phyloP scores from a whole-genome alignment of 2,797 vertebrate genomes.

The Hoplostethus mediterraneus region DNA sequence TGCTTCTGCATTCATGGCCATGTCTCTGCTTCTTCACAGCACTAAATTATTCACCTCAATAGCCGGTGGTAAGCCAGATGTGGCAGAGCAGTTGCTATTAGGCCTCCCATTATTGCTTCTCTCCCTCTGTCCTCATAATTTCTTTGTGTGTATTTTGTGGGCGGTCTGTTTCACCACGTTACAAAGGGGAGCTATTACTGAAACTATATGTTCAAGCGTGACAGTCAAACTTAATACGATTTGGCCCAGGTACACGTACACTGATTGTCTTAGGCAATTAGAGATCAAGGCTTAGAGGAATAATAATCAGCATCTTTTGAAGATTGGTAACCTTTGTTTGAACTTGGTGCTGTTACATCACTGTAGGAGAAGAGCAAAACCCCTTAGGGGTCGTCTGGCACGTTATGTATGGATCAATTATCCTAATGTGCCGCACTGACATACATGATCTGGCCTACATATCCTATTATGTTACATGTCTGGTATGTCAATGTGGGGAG shows the following conservation, averaged over 20 bases:
- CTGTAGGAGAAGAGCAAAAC: constrained; percentile 10
- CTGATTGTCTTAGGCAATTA: constrained; percentile 5
- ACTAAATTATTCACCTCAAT: constrained; percentile 71
- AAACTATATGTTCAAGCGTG: constrained; percentile 24
- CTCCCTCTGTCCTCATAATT: constrained; percentile 32
- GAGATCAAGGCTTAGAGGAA: constrained; percentile 10
- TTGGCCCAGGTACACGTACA: constrained; percentile 1
- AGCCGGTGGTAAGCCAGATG: constrained; percentile 60
- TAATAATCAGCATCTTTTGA: constrained; percentile 24
- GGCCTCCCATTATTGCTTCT: constrained; percentile 45
- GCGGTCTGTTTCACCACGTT: not conserved
- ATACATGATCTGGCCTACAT: constrained; percentile 12
- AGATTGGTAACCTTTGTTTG: constrained; percentile 44
- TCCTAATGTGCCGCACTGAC: constrained; percentile 31
- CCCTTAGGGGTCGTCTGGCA: not conserved
- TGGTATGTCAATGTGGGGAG: not conserved
- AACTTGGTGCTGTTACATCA: constrained; percentile 16
- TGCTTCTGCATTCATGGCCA: constrained; percentile 56
- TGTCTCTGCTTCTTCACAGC: constrained; percentile 59
- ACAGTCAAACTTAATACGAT: constrained; percentile 37
- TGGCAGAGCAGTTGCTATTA: constrained; percentile 59
- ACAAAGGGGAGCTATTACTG: constrained; percentile 38
- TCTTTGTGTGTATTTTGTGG: constrained; percentile 32
- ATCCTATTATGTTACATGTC: not conserved
- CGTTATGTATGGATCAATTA: constrained; percentile 26